Percentiles rank a stretch among this genome's conserved stretches.
Conservation (phyloP, 2,797 vertebrate genomes). For the Falco columbarius region DNA sequence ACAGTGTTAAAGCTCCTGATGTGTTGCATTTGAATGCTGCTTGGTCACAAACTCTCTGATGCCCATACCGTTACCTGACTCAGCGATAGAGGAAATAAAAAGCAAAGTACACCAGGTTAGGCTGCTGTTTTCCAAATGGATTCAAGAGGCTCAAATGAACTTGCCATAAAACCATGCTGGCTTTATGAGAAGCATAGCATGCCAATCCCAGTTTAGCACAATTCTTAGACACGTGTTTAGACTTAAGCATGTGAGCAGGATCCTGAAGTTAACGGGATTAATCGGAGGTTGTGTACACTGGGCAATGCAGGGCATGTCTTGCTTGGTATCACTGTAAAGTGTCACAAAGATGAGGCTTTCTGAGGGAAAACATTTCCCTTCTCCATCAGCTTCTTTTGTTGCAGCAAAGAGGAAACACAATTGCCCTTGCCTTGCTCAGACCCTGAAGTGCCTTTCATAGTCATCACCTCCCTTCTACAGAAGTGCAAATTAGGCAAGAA, state of each 20-base stretch:
- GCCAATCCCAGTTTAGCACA: background rate
- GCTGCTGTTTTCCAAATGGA: background rate
- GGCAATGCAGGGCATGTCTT: background rate
- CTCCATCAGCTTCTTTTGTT: background rate
- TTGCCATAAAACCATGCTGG: background rate
- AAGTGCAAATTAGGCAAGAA: background rate
- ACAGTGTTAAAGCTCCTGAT: background rate
- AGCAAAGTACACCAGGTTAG: background rate
- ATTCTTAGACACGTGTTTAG: background rate
- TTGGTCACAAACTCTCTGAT: background rate
- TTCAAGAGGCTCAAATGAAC: background rate
- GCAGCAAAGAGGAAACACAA: background rate
- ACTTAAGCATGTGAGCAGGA: background rate
- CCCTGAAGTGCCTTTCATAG: background rate
- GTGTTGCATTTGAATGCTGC: rapidly evolving
- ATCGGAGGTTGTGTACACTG: background rate
- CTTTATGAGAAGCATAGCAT: background rate
- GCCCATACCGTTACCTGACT: background rate
- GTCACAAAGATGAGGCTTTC: background rate
- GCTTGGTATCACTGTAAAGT: background rate
- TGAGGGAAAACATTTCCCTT: background rate
- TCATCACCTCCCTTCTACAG: background rate
- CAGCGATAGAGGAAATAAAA: background rate
- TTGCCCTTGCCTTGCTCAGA: background rate
- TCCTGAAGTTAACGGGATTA: background rate